These are phyloP conservation scores for Acipenser ruthenus DNA, from an alignment of 2,797 vertebrate species.

Conservation along the genomic window DNA sequence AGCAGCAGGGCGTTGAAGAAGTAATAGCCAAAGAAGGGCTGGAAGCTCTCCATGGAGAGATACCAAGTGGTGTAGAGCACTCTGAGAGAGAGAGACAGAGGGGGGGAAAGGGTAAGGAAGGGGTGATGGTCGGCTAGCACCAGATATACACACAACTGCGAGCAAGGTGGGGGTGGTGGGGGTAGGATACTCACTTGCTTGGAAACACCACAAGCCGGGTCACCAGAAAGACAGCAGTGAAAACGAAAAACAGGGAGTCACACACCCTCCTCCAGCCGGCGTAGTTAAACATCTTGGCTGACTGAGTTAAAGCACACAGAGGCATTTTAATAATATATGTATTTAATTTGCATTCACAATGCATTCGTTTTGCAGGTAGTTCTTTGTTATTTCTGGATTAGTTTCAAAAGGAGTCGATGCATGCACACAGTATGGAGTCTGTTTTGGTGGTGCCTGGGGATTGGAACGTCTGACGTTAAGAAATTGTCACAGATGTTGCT, in stretches of 20 bases:
- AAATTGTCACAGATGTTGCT: neutral
- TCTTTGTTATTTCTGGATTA: neutral
- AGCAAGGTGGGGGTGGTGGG: neutral
- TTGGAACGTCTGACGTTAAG: neutral
- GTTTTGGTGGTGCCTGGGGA: neutral
- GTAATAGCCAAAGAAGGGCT: slow-evolving; percentile 83
- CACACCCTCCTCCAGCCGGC: slow-evolving; percentile 70
- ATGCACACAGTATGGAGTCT: too few species aligned
- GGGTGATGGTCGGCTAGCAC: too few species aligned
- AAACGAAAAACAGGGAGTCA: slow-evolving; percentile 70
- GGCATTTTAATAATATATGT: neutral
- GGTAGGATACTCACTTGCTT: slow-evolving; percentile 54
- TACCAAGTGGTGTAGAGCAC: slow-evolving; percentile 74
- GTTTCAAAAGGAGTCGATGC: too few species aligned
- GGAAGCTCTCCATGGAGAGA: slow-evolving; percentile 56
- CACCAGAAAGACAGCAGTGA: slow-evolving; percentile 69
- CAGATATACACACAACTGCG: too few species aligned
- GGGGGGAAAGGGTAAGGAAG: neutral
- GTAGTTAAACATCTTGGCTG: slow-evolving; percentile 82
- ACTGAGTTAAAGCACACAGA: slow-evolving; percentile 42
- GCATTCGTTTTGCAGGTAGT: neutral
- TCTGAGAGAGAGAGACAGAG: slow-evolving; percentile 42
- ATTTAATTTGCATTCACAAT: neutral
- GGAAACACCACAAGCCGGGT: slow-evolving; percentile 76
- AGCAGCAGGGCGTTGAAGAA: slow-evolving; percentile 75